Conservation (phyloP, 2,888 invertebrate species). For the Mythimna ferrago region DNA sequence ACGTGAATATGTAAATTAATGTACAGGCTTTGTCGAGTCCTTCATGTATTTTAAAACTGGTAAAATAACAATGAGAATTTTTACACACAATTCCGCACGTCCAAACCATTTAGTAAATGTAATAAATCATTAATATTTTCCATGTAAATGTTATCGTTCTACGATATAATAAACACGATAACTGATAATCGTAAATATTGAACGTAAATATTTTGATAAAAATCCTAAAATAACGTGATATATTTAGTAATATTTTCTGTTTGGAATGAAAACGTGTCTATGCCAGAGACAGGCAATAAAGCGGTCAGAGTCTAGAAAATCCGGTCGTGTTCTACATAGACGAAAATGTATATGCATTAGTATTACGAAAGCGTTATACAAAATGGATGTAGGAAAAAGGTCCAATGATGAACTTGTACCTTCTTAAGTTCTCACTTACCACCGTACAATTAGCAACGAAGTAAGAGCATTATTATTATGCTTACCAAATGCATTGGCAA, state of each 20-base stretch:
- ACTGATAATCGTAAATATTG: slow-evolving; percentile 26
- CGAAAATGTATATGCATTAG: slow-evolving; percentile 11
- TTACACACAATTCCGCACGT: slow-evolving; percentile 19
- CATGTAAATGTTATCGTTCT: slow-evolving; percentile 22
- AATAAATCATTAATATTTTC: slow-evolving; percentile 17
- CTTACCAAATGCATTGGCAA: not conserved
- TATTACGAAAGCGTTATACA: slow-evolving; percentile 23
- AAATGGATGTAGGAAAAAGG: slow-evolving; percentile 23
- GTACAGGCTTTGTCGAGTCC: slow-evolving; percentile 26
- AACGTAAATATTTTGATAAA: slow-evolving; percentile 32
- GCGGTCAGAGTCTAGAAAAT: slow-evolving; percentile 47
- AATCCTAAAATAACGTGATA: slow-evolving; percentile 23
- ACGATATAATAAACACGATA: slow-evolving; percentile 29
- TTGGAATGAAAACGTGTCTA: slow-evolving; percentile 30
- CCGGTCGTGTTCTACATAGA: slow-evolving; percentile 28
- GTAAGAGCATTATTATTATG: not conserved
- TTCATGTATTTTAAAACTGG: slow-evolving; percentile 33
- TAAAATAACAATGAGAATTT: slow-evolving; percentile 28
- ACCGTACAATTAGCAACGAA: not conserved
- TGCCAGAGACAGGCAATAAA: slow-evolving; percentile 41
- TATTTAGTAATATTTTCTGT: slow-evolving; percentile 16
- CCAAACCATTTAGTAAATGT: slow-evolving; percentile 15
- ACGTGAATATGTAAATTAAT: slow-evolving; percentile 40
- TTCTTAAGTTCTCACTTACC: not conserved
- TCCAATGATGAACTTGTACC: slow-evolving; percentile 12